phyloP scores from a whole-genome alignment of 2,888 invertebrate genomes.

The Thera britannica region DNA sequence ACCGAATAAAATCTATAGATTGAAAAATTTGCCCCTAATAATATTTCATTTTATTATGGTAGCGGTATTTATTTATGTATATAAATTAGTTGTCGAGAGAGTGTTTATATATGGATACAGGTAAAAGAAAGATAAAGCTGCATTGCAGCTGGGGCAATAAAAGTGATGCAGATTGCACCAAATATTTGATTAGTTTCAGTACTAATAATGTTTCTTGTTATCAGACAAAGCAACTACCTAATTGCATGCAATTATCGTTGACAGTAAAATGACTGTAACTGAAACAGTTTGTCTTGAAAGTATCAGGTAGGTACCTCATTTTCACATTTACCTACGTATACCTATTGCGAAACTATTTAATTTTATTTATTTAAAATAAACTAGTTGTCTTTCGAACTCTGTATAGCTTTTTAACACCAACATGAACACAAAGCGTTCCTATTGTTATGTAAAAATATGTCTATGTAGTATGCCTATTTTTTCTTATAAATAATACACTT shows the following conservation, averaged over 20 bases:
- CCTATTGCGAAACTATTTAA: too few species aligned
- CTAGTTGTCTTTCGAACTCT: too few species aligned
- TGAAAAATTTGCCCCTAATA: too few species aligned
- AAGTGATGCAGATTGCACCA: constrained; percentile 20
- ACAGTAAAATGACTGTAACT: background rate
- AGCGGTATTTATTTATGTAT: too few species aligned
- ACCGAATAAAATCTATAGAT: too few species aligned
- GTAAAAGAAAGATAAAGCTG: background rate
- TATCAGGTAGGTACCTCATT: background rate
- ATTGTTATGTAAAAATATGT: too few species aligned
- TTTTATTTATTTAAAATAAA: too few species aligned
- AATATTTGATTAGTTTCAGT: constrained; percentile 13
- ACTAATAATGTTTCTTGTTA: constrained; percentile 10
- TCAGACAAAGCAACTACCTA: constrained; percentile 8
- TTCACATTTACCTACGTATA: background rate
- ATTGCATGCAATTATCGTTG: constrained; percentile 7
- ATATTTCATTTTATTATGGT: too few species aligned
- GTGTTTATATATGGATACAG: background rate
- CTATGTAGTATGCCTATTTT: too few species aligned
- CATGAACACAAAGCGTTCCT: too few species aligned
- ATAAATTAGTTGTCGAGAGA: background rate
- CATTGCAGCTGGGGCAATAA: background rate
- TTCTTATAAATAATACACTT: too few species aligned
- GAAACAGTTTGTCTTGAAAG: background rate
- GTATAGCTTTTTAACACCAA: too few species aligned